Conservation (phyloP, 2,888 invertebrate genomes). For the Scaptomyza cyrtandrae region DNA sequence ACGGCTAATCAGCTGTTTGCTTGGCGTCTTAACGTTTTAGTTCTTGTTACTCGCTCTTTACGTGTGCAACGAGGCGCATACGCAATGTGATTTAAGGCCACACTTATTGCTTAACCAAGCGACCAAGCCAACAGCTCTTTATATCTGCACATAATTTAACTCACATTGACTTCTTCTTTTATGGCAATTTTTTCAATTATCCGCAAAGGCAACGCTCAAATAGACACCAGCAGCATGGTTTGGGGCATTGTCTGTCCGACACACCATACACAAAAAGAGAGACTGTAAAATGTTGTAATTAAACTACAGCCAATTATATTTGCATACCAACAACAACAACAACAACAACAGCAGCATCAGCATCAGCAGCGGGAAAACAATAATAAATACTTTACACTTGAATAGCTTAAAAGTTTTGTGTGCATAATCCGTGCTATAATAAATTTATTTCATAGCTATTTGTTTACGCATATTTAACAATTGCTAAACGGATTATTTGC, state of each 20-base stretch:
- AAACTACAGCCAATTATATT: constrained; percentile 62
- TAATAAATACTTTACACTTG: constrained; percentile 52
- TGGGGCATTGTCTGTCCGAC: constrained; percentile 5
- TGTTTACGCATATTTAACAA: constrained; percentile 12
- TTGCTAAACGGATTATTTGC: constrained; percentile 29
- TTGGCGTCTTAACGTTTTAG: constrained; percentile 8
- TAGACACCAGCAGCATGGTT: background rate
- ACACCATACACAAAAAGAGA: constrained; percentile 42
- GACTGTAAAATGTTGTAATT: constrained; percentile 58
- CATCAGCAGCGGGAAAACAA: constrained; percentile 54
- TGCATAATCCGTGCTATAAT: constrained; percentile 33
- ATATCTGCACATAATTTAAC: constrained; percentile 50
- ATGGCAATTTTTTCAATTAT: constrained; percentile 57
- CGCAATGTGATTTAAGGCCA: constrained; percentile 65
- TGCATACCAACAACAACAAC: constrained; percentile 59
- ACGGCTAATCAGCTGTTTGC: constrained; percentile 38
- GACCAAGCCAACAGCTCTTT: constrained; percentile 23
- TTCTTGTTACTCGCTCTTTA: background rate
- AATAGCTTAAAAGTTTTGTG: constrained; percentile 10
- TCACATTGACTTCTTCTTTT: constrained; percentile 44
- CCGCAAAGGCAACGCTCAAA: constrained; percentile 32
- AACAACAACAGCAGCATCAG: no score
- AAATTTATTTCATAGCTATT: constrained; percentile 8
- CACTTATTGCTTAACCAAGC: constrained; percentile 59
- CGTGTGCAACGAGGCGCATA: constrained; percentile 67